Evolutionary conservation across 37 sponge, comb jelly and placozoan genomes (phyloP), one percentile per base, ranked within the genome.

Genomic region (Bolinopsis microptera): DNA sequence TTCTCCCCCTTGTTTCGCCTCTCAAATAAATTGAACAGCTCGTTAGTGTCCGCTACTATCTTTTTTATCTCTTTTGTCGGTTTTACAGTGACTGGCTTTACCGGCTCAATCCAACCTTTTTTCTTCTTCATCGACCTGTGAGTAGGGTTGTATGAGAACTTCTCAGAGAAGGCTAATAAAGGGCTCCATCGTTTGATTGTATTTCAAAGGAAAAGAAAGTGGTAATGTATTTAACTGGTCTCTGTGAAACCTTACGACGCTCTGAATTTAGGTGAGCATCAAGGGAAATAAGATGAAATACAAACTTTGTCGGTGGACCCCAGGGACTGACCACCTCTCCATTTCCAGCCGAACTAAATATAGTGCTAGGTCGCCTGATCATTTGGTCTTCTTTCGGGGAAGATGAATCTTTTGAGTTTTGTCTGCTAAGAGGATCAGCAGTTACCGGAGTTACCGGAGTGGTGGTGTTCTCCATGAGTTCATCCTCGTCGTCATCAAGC

Each of bases 291-390:
- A n/a, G n/a, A n/a, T n/a, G n/a, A n/a, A n/a, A n/a, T n/a, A n/a
- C n/a, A n/a, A 3, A 80, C 82, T 80, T 80, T 34, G 82, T 80
- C 16, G 82, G 82, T 33, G 82, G 82, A 8, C 82, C 82, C 82
- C 82, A 80, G 35, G 82, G 82, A 37, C 82, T 80, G 82, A 13
- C 30, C 38, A 16, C 30, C 5, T 22, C 8, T 8, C 82, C 82
- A 5, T 35, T 8, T 1, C 30, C 30, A 22, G 24, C 35, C 2
- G 82, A 8, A 21, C 23, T 16, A 30, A 80, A 80, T 24, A 80
- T 80, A 34, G 24, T 35, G 82, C 82, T 80, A 37, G 82, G 82
- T 31, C 37, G 35, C 82, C 37, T 32, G 22, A 80, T 80, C 38
- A 33, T 30, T 8, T 30, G 3, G 5, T 80, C 82, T 22, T 80